Conservation (phyloP, 1,140 invertebrate genomes). For the Hyles vespertilio region DNA sequence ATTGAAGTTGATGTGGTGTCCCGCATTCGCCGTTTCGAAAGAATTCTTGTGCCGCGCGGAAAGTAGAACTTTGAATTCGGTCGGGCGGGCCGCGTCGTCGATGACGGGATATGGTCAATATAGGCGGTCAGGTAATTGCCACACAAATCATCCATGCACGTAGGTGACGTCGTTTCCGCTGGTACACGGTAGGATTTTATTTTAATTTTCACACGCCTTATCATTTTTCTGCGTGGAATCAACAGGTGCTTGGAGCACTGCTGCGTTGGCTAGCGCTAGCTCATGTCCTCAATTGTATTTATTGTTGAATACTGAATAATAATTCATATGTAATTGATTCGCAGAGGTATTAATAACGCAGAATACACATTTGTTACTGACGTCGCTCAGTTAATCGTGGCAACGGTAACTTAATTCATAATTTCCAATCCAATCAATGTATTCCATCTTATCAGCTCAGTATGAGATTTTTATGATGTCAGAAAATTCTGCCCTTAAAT, state of each 20-base stretch:
- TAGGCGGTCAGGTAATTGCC: constrained; percentile 34
- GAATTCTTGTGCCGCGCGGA: constrained; percentile 5
- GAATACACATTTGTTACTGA: too few relatives aligned
- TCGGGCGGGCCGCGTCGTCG: not conserved
- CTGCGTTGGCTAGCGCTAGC: too few relatives aligned
- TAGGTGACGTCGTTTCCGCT: not conserved
- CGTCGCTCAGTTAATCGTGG: too few relatives aligned
- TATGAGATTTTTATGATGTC: too few relatives aligned
- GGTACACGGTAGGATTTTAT: too few relatives aligned
- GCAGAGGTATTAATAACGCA: too few relatives aligned
- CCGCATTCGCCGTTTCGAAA: constrained; percentile 4
- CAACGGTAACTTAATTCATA: too few relatives aligned
- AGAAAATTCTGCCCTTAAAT: too few relatives aligned
- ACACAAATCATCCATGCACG: not conserved
- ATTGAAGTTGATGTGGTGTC: constrained; percentile 19
- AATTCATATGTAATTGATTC: not conserved
- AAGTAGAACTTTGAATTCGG: constrained; percentile 1
- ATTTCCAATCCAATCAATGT: too few relatives aligned
- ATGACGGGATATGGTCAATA: constrained; percentile 48
- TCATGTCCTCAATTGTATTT: not conserved
- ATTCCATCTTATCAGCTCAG: too few relatives aligned
- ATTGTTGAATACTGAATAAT: not conserved
- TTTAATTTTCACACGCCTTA: not conserved
- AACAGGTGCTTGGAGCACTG: constrained; percentile 21
- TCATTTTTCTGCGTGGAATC: constrained; percentile 13